These are phyloP conservation scores for Athalia rosae DNA, from an alignment of 2,888 invertebrate genomes.

Conservation along the genomic window DNA sequence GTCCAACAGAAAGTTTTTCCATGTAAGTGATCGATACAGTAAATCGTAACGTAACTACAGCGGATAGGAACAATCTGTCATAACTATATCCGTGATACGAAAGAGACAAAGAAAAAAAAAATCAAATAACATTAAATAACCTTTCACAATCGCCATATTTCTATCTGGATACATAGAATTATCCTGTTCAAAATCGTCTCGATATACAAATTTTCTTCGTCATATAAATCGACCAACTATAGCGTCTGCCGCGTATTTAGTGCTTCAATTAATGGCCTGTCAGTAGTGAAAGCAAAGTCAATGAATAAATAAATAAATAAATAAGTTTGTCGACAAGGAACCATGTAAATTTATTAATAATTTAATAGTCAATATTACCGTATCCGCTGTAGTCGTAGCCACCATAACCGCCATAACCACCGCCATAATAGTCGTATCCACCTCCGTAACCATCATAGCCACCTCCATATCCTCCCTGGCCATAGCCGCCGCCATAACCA, in stretches of 20 bases:
- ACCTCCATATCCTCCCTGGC: slow-evolving; percentile 81
- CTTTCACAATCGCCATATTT: slow-evolving; percentile 4
- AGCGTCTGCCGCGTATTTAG: slow-evolving; percentile 41
- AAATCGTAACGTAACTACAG: background rate
- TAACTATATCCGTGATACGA: background rate
- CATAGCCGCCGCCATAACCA: slow-evolving; percentile 81
- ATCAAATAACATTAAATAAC: background rate
- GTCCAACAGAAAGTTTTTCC: slow-evolving; percentile 32
- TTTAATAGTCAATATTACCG: slow-evolving; percentile 80
- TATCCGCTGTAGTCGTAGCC: slow-evolving; percentile 89
- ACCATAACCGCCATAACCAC: slow-evolving; percentile 87
- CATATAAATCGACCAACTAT: slow-evolving; percentile 35
- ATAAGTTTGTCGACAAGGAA: slow-evolving; percentile 30
- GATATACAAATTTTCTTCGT: slow-evolving; percentile 36
- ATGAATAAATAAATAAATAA: slow-evolving; percentile 56
- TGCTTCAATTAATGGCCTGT: slow-evolving; percentile 44
- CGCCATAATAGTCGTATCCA: slow-evolving; percentile 79
- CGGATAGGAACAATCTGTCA: background rate
- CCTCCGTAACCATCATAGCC: slow-evolving; percentile 87
- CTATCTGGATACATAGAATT: slow-evolving; percentile 13
- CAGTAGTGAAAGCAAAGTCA: slow-evolving; percentile 42
- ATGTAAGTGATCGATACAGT: slow-evolving; percentile 25
- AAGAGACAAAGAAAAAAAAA: background rate
- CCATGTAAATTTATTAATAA: slow-evolving; percentile 61
- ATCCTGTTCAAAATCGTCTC: slow-evolving; percentile 38